Conservation (phyloP, 2,797 vertebrate genomes). For the Scleropages formosus region DNA sequence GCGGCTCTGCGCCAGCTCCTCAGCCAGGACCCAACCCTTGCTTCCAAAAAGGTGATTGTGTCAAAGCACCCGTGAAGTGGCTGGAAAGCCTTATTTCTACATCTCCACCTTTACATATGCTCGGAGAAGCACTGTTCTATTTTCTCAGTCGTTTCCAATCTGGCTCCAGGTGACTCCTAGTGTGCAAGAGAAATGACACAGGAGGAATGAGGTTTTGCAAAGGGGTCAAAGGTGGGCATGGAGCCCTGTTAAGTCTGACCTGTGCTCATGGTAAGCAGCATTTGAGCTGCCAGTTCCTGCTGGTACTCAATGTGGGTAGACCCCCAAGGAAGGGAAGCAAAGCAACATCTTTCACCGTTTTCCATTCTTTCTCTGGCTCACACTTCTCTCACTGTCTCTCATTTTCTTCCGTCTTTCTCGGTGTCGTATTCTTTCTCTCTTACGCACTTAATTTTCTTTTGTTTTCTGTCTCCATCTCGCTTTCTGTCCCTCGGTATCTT, state of each 20-base stretch:
- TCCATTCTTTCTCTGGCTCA: no score
- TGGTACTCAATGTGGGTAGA: background rate
- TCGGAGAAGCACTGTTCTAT: background rate
- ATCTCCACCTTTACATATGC: no score
- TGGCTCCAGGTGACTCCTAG: slow-evolving; percentile 79
- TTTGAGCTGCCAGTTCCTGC: slow-evolving; percentile 54
- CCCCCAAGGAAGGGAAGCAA: background rate
- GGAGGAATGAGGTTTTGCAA: background rate
- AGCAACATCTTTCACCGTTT: background rate
- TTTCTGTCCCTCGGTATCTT: background rate
- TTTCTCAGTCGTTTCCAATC: slow-evolving; percentile 78
- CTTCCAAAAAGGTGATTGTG: slow-evolving; percentile 60
- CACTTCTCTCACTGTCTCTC: no score
- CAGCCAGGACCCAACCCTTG: slow-evolving; percentile 50
- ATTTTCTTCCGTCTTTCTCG: no score
- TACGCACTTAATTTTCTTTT: no score
- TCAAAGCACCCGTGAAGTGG: slow-evolving; percentile 79
- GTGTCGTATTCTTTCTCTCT: no score
- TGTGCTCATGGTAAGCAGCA: slow-evolving; percentile 71
- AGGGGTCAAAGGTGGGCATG: background rate
- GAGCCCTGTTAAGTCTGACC: background rate
- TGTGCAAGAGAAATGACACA: slow-evolving; percentile 76
- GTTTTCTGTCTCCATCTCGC: background rate
- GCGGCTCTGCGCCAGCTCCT: slow-evolving; percentile 53
- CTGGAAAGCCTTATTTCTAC: slow-evolving; percentile 55